Percentiles rank a stretch among this genome's conserved stretches.
phyloP scores from a whole-genome alignment of 2,797 vertebrate species.

The Gadopsis marmoratus region DNA sequence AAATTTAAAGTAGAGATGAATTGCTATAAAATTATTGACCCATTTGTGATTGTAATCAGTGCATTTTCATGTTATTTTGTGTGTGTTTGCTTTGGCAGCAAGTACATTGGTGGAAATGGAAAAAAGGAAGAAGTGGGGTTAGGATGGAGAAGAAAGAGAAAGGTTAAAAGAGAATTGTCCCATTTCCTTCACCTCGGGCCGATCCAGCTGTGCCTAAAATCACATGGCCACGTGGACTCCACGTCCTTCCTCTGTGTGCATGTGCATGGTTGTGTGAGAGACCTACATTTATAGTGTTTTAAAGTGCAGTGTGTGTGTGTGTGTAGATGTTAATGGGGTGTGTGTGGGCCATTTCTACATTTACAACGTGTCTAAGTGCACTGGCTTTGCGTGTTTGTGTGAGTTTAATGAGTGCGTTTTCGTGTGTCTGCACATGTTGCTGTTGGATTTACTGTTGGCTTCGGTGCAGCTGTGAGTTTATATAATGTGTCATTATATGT shows the following conservation, averaged over 20 bases:
- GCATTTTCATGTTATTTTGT: not conserved
- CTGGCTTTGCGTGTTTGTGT: conserved; percentile 10
- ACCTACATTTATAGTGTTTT: conserved; percentile 29
- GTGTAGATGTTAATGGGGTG: conserved; percentile 36
- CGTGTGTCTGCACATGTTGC: conserved; percentile 11
- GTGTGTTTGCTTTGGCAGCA: not conserved
- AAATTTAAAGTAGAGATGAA: not conserved
- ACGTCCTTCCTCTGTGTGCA: conserved; percentile 1
- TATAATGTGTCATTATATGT: not conserved
- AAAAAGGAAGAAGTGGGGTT: not conserved
- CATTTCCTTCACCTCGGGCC: conserved; percentile 48
- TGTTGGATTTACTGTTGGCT: conserved; percentile 3
- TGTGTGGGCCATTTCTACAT: conserved; percentile 30
- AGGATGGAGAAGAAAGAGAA: not conserved
- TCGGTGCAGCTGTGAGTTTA: conserved; percentile 8
- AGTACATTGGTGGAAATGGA: not conserved
- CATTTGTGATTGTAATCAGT: not conserved
- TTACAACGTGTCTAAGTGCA: conserved; percentile 26
- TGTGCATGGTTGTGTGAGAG: conserved; percentile 5
- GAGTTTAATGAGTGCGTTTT: conserved; percentile 23
- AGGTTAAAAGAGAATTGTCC: conserved; percentile 15
- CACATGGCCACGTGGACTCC: conserved; percentile 63
- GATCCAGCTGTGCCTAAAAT: conserved; percentile 57
- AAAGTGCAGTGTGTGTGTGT: conserved; percentile 21
- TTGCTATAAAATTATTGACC: not conserved